Conservation (phyloP, 2,888 invertebrate species). For the Oxystoma pomonae region DNA sequence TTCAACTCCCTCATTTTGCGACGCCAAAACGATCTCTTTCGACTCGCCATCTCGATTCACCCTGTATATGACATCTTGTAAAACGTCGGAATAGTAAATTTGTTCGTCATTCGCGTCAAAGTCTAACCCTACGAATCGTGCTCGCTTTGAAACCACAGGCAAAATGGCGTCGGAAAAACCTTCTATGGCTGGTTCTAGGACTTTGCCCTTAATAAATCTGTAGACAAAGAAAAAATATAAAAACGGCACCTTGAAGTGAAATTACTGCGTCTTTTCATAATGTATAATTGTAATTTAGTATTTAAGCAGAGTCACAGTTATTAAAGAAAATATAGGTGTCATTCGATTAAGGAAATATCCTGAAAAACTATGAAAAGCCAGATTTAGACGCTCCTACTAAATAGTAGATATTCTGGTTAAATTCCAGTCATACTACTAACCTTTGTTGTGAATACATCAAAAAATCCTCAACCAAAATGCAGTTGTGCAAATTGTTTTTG, state of each 20-base stretch:
- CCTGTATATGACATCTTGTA: slow-evolving; percentile 90
- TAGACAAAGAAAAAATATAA: too few species aligned
- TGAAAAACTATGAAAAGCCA: too few species aligned
- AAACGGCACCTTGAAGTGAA: too few species aligned
- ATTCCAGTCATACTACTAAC: too few species aligned
- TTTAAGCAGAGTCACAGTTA: too few species aligned
- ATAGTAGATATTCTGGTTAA: too few species aligned
- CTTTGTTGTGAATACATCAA: slow-evolving; percentile 90
- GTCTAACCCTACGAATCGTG: slow-evolving; percentile 88
- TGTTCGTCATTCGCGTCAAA: slow-evolving; percentile 87
- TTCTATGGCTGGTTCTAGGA: slow-evolving; percentile 80
- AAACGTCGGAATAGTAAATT: slow-evolving; percentile 96
- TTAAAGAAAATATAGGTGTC: too few species aligned
- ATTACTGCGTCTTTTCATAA: too few species aligned
- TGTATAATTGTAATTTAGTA: too few species aligned
- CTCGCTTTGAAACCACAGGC: slow-evolving; percentile 87
- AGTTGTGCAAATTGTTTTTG: slow-evolving; percentile 66
- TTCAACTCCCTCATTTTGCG: slow-evolving; percentile 96
- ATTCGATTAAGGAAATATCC: too few species aligned
- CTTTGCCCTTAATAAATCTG: slow-evolving; percentile 85
- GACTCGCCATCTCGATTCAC: slow-evolving; percentile 76
- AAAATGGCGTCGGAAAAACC: slow-evolving; percentile 94
- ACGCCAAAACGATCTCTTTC: slow-evolving; percentile 86
- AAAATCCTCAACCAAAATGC: slow-evolving; percentile 80
- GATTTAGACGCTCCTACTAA: too few species aligned